Evolutionary conservation across 2,888 invertebrate species (phyloP).

Genomic region (Eurois occulta): DNA sequence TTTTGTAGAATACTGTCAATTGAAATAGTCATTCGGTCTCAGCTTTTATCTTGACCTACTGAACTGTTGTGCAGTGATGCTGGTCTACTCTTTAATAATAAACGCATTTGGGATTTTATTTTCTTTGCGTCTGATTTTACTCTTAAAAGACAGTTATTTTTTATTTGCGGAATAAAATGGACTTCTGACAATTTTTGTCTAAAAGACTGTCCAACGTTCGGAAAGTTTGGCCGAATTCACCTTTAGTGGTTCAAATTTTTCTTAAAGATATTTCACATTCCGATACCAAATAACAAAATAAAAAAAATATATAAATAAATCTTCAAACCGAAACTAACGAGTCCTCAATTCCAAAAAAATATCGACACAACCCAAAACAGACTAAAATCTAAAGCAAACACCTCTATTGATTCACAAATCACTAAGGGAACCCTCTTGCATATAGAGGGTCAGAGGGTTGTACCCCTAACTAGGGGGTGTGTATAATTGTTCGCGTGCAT

Average conservation of each 20-base stretch:
- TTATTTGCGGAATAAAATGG: too few species aligned
- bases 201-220: too few species aligned
- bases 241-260: too few species aligned
- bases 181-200: too few species aligned
- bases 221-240: too few species aligned
- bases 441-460: conserved; percentile 49
- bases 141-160: too few species aligned
- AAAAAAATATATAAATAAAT: neutral
- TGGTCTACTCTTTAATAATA: neutral
- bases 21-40: neutral
- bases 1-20: neutral
- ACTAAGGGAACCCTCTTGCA: conserved; percentile 67
- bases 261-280: neutral
- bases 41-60: too few species aligned
- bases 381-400: conserved; percentile 56
- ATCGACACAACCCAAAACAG: conserved; percentile 39
- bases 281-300: neutral
- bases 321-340: neutral
- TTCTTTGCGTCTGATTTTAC: too few species aligned
- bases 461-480: conserved; percentile 78
- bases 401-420: conserved; percentile 73
- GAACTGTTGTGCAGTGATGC: neutral
- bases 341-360: neutral
- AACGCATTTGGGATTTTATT: too few species aligned
- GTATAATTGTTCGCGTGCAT: conserved; percentile 83